Percentiles rank a stretch among this genome's conserved stretches.
These are phyloP conservation scores for Metalampra italica DNA, from an alignment of 2,888 invertebrate species.

Conservation along the genomic window DNA sequence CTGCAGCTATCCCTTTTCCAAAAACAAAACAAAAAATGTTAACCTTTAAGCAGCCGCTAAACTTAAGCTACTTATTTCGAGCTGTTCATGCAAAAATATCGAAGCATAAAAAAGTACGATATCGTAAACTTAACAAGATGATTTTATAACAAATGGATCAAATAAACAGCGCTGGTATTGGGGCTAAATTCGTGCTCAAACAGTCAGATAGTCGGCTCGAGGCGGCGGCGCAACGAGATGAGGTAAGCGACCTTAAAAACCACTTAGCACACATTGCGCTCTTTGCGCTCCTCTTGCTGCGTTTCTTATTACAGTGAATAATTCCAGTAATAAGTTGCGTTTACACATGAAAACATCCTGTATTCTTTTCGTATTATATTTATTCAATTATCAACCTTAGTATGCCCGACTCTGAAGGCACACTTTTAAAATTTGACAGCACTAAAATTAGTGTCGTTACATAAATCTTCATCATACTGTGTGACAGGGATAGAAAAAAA, in stretches of 20 bases:
- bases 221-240: constrained; percentile 41
- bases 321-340: constrained; percentile 45
- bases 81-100: neutral
- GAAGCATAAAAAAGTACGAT: constrained; percentile 6
- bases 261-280: constrained; percentile 65
- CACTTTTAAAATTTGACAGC: too few species aligned
- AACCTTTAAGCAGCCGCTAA: too few species aligned
- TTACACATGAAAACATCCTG: neutral
- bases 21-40: too few species aligned
- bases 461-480: too few species aligned
- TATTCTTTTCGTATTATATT: neutral
- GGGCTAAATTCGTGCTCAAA: constrained; percentile 51
- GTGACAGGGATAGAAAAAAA: too few species aligned
- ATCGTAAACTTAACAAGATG: constrained; percentile 11
- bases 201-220: constrained; percentile 45
- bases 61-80: neutral
- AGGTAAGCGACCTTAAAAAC: constrained; percentile 76
- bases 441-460: too few species aligned
- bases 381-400: too few species aligned
- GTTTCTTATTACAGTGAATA: constrained; percentile 66
- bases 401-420: too few species aligned
- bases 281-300: constrained; percentile 49
- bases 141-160: constrained; percentile 33
- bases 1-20: too few species aligned
- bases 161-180: constrained; percentile 45